These are phyloP conservation scores for Hymenopus coronatus DNA, from an alignment of 2,888 invertebrate species.

Conservation along the genomic window DNA sequence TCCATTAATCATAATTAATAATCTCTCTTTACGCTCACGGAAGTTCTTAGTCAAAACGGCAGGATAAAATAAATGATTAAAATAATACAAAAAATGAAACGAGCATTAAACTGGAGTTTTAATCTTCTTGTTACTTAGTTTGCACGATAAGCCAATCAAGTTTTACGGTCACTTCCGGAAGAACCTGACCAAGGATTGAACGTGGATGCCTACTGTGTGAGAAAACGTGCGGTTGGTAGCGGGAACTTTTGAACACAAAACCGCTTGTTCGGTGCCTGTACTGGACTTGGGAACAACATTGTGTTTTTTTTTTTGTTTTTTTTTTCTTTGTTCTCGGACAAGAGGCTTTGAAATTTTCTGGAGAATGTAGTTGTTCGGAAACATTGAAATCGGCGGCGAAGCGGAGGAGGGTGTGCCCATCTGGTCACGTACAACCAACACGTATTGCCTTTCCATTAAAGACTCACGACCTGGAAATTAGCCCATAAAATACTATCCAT, in stretches of 20 bases:
- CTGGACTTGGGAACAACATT: not conserved
- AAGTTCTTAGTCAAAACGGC: too few relatives aligned
- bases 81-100: too few relatives aligned
- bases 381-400: not conserved
- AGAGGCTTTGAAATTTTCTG: not conserved
- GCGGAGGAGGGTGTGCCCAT: not conserved
- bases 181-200: not conserved
- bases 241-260: not conserved
- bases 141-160: too few relatives aligned
- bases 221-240: not conserved
- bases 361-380: not conserved
- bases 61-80: too few relatives aligned
- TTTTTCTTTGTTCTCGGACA: not conserved
- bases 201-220: not conserved
- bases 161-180: not conserved
- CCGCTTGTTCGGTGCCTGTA: not conserved
- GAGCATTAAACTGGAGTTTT: too few relatives aligned
- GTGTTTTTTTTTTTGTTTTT: too few relatives aligned
- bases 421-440: not conserved
- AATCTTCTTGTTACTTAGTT: too few relatives aligned
- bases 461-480: not conserved
- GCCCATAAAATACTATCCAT: not conserved
- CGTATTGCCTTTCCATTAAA: not conserved
- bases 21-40: too few relatives aligned
- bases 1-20: too few relatives aligned